Base-by-base conservation (phyloP, 2,888 invertebrate genomes). In the Erebia palarica region DNA sequence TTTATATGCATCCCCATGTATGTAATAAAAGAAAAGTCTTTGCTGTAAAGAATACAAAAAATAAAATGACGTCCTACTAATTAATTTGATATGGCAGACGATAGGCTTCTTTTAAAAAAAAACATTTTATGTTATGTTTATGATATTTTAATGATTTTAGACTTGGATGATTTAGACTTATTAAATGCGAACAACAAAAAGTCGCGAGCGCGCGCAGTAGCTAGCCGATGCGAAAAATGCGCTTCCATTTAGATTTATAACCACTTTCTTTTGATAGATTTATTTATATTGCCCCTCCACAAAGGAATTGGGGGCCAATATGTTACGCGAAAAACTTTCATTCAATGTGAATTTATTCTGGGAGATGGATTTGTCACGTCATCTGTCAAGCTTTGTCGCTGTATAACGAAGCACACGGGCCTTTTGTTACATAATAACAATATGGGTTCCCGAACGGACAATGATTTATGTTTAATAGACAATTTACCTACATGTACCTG, bases 321-420 rank as follows among this genome's bases (percentile, higher is more conserved):
- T 75, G 73, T 76, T 76, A 75, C 72, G 71, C 73, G 63, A 72
- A 71, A 76, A 75, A 77, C 75, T 73, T 75, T 76, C 78, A 80
- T 82, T 82, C 80, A 79, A 77, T 74, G 75, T 73, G 79, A 81
- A 79, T 82, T 82, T 81, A 79, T 81, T 81, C 78, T 78, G 76
- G 70, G 75, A 78, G 78, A 83, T 83, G 81, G 79, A 81, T 80
- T 82, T 84, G 83, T 84, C 85, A 82, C 84, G 79, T 84, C 80
- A 82, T 82, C 81, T 76, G 82, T 83, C 81, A 82, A 72, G 71
- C 75, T 76, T 78, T 76, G 77, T 65, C 73, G 72, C 70, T 63
- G 64, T 68, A 36, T 36, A 64, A 51, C 63, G 68, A 68, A 72
- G 49, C 59, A 68, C 67, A 66, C 75, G 69, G 70, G 68, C 65